A percentile compares a stretch with the other conserved stretches of the same genome.
phyloP scores from a whole-genome alignment of 2,797 vertebrate genomes.

The Gorsachius magnificus region DNA sequence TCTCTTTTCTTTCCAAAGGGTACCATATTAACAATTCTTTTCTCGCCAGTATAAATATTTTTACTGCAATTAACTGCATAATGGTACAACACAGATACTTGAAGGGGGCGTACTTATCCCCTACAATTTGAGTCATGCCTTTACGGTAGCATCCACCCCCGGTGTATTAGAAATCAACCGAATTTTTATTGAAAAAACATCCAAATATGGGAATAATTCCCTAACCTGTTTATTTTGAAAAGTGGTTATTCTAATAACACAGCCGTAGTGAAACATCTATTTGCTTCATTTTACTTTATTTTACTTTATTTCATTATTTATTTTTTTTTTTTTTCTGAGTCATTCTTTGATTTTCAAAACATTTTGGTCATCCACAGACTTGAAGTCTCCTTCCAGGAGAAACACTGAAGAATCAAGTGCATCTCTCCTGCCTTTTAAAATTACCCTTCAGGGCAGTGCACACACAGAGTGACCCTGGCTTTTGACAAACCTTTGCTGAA shows the following conservation, averaged over 20 bases:
- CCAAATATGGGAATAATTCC: slow-evolving; percentile 80
- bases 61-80: slow-evolving; percentile 79
- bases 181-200: slow-evolving; percentile 69
- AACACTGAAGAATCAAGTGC: slow-evolving; percentile 78
- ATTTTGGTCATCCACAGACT: slow-evolving; percentile 81
- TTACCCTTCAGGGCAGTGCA: slow-evolving; percentile 87
- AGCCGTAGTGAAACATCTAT: slow-evolving; percentile 57
- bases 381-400: slow-evolving; percentile 74
- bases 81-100: slow-evolving; percentile 65
- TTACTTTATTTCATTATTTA: background rate
- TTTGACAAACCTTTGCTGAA: slow-evolving; percentile 92
- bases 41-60: slow-evolving; percentile 83
- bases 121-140: slow-evolving; percentile 54
- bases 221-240: slow-evolving; percentile 81
- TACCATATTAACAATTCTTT: slow-evolving; percentile 81
- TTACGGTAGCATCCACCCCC: slow-evolving; percentile 59
- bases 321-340: slow-evolving; percentile 72
- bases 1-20: slow-evolving; percentile 78
- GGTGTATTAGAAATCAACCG: slow-evolving; percentile 68
- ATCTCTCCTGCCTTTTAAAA: slow-evolving; percentile 78
- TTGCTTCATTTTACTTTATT: slow-evolving; percentile 75
- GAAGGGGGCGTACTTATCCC: slow-evolving; percentile 47
- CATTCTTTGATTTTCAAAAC: slow-evolving; percentile 77
- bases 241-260: slow-evolving; percentile 77
- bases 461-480: slow-evolving; percentile 84